Base-by-base conservation (phyloP, 2,797 vertebrate genomes). In the Mormyrus proboscirostris region DNA sequence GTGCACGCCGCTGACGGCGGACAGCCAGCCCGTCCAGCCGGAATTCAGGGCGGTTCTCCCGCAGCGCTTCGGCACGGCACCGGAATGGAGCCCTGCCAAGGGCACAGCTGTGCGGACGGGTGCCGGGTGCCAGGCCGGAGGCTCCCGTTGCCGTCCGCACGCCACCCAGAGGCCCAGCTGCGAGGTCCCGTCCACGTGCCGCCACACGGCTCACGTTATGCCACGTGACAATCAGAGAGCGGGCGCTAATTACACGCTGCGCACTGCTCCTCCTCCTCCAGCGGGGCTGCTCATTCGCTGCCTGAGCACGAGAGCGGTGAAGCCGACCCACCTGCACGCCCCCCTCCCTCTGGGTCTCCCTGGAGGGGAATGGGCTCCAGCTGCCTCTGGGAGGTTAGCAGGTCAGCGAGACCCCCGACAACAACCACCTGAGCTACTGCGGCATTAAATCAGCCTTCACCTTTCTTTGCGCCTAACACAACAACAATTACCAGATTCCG, bases 221-320 rank as follows among this genome's bases (percentile, higher is more conserved):
- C 44, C 49, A 62, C 49, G 59, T 87, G 89, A 50, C 90, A 91
- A 29, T 89, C 55, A 59, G 89, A 91, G 5, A 88, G 89, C 89
- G 88, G 88, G 82, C 44, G 47, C 90, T 92, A 93, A 93, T 92
- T 92, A 93, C 90, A 93, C 90, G 83, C 86, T 76, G 90, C 88
- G 8, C 86, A 55, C 89, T 51, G 90, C 89, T 88, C 87, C 84
- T 41, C 9, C 44, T 14, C 65, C 33, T 14, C 55, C 16, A 19
- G 10, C 9, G 86, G 38, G 38, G 47, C 84, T 44, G 76, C 86
- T 9, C 55, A 33, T 44, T 84, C 44, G 38, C 55, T 22, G 44
- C 22, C 49, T 16, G 9, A n/a, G 57, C 65, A 76, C 1, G 19
- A 59, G 65, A 33, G 25, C 25, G 1, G 65, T 69, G 25, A 69